These are phyloP conservation scores for Pogonomyrmex californicus DNA, from an alignment of 1,140 invertebrate genomes.

Conservation along the genomic window DNA sequence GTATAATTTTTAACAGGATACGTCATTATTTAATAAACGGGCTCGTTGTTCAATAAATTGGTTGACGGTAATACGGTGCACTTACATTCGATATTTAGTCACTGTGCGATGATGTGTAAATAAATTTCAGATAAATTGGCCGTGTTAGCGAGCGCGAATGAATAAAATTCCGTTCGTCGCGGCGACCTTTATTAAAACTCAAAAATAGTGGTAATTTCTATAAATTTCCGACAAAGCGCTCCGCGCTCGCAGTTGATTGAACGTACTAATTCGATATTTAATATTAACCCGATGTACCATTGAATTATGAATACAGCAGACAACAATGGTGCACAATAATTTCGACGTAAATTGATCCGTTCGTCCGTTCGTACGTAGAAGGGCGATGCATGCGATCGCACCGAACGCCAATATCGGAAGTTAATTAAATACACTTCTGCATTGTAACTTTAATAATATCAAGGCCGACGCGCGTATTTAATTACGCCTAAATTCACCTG, in stretches of 20 bases:
- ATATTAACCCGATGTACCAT: constrained; percentile 61
- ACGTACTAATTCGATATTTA: constrained; percentile 57
- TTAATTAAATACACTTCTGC: constrained; percentile 70
- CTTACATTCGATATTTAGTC: constrained; percentile 58
- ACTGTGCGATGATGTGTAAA: constrained; percentile 54
- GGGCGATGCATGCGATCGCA: constrained; percentile 47
- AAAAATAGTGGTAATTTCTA: constrained; percentile 62
- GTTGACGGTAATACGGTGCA: constrained; percentile 32
- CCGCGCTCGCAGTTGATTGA: constrained; percentile 40
- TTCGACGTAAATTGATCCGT: constrained; percentile 66
- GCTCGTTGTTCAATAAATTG: constrained; percentile 51
- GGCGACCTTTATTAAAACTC: constrained; percentile 53
- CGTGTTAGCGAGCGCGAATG: constrained; percentile 27
- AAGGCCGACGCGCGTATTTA: constrained; percentile 67
- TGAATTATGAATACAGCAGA: constrained; percentile 63
- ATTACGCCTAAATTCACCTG: constrained; percentile 66
- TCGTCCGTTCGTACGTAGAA: constrained; percentile 27
- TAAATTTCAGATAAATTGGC: constrained; percentile 63
- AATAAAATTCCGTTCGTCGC: constrained; percentile 58
- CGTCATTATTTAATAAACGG: constrained; percentile 47
- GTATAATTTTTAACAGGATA: constrained; percentile 45
- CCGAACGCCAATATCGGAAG: constrained; percentile 65
- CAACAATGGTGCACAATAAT: constrained; percentile 67
- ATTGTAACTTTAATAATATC: constrained; percentile 74
- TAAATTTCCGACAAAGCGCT: constrained; percentile 64